Conservation (phyloP, 2,888 invertebrate species). For the Eupithecia dodoneata region DNA sequence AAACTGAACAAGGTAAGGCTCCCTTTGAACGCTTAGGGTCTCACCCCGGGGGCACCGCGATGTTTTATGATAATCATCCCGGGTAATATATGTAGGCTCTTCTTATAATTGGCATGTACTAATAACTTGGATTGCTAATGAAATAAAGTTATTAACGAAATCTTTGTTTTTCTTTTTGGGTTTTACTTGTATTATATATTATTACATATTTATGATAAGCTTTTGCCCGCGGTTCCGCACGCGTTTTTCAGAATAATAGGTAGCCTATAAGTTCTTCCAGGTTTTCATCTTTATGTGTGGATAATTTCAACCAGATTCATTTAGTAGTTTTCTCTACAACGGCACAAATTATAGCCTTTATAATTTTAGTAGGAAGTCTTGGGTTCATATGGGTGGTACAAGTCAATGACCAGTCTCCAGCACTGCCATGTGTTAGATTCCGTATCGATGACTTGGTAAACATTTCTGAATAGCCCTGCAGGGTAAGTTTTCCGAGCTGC, state of each 20-base stretch:
- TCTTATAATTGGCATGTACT: slow-evolving; percentile 56
- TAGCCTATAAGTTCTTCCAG: no score
- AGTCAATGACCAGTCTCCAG: not conserved
- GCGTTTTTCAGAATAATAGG: no score
- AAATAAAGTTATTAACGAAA: not conserved
- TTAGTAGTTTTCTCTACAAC: no score
- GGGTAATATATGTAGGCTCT: slow-evolving; percentile 63
- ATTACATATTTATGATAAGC: not conserved
- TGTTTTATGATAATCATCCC: slow-evolving; percentile 72
- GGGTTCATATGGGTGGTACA: not conserved
- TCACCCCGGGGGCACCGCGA: slow-evolving; percentile 59
- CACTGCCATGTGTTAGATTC: no score
- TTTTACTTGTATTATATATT: no score
- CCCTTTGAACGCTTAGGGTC: slow-evolving; percentile 63
- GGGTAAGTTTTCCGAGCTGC: not conserved
- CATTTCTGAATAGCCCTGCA: no score
- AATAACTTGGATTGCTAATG: slow-evolving; percentile 38
- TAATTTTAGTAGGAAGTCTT: no score
- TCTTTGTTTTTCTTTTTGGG: not conserved
- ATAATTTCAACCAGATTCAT: no score
- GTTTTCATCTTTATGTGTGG: no score
- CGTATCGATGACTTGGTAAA: no score
- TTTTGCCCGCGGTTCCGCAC: no score
- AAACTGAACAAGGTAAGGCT: slow-evolving; percentile 55
- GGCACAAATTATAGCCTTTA: no score